A percentile compares a stretch with the other conserved stretches of the same genome.
Conservation (phyloP, 2,888 invertebrate genomes). For the Protula sp. region DNA sequence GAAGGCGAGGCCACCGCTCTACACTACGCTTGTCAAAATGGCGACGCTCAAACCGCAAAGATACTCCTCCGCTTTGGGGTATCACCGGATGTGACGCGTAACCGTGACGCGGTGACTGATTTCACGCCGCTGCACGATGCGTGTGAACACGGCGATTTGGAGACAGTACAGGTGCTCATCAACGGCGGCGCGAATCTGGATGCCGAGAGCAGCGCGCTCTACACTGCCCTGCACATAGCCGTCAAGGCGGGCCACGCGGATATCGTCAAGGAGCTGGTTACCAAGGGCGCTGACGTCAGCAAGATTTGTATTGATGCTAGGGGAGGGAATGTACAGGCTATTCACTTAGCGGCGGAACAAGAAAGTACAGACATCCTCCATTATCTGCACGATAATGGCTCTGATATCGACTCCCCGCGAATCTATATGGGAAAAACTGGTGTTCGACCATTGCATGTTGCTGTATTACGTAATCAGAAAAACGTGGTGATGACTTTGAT, state of each 20-base stretch:
- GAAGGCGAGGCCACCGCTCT: conserved; percentile 10
- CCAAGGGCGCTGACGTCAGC: conserved; percentile 12
- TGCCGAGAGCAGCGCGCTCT: conserved; percentile 9
- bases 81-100: conserved; percentile 9
- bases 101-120: not conserved
- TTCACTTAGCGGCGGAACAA: conserved; percentile 19
- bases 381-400: conserved; percentile 7
- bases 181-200: conserved; percentile 12
- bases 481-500: conserved; percentile 13
- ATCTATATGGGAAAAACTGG: conserved; percentile 8
- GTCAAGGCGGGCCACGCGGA: conserved; percentile 7
- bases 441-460: conserved; percentile 21
- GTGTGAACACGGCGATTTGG: conserved; percentile 12
- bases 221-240: conserved; percentile 18
- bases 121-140: conserved; percentile 21
- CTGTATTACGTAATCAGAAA: conserved; percentile 13
- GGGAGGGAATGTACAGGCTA: conserved; percentile 10
- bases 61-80: conserved; percentile 15
- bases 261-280: conserved; percentile 10
- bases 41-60: conserved; percentile 12
- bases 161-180: conserved; percentile 11
- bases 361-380: not conserved
- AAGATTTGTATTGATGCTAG: conserved; percentile 7
- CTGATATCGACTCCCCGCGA: conserved; percentile 11
- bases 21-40: conserved; percentile 16